Evolutionary conservation across 2,113 vertebrate species (phyloP).

Genomic region (Mixornis gularis): DNA sequence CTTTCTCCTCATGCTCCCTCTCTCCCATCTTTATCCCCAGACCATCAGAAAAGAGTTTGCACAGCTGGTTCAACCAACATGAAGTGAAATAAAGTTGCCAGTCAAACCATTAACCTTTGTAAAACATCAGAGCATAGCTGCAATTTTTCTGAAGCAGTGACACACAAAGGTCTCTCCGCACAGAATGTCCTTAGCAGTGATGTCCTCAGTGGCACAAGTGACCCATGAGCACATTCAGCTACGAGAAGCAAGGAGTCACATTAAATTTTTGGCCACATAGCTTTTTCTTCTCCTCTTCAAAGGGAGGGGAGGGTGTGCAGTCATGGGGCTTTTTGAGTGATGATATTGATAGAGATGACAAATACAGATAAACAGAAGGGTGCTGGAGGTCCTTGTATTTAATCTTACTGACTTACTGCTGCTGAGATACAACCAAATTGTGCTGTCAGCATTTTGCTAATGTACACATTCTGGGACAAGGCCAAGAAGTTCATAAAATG

Average conservation of each 20-base stretch:
- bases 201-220: not conserved
- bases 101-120: not conserved
- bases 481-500: not conserved
- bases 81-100: not conserved
- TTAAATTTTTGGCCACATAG: not conserved
- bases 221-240: not conserved
- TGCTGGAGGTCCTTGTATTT: not conserved
- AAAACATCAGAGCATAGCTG: not conserved
- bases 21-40: not conserved
- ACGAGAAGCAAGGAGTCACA: rapidly evolving
- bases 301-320: not conserved
- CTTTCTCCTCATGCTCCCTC: not conserved
- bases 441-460: not conserved
- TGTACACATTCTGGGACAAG: not conserved
- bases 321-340: not conserved
- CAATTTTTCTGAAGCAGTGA: not conserved
- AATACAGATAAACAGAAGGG: not conserved
- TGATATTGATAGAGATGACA: not conserved
- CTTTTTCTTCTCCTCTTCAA: not conserved
- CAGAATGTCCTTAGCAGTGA: rapidly evolving
- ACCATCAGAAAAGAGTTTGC: not conserved
- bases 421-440: not conserved
- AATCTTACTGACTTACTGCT: not conserved
- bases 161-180: not conserved
- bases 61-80: not conserved